These are phyloP conservation scores for Zaprionus lachaisei DNA, from an alignment of 1,140 invertebrate species.

Conservation along the genomic window DNA sequence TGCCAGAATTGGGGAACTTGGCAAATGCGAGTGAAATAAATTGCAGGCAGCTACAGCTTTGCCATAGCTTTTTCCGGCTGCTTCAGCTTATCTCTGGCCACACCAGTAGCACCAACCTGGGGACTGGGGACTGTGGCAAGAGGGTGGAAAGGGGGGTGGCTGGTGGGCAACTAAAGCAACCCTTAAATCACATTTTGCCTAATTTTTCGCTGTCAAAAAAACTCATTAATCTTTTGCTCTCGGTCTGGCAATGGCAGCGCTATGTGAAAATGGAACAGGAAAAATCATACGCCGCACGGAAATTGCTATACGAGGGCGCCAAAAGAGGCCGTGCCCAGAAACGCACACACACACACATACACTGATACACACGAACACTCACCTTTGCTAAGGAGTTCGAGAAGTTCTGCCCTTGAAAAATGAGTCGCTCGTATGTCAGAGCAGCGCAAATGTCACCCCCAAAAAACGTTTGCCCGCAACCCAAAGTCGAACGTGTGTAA, in stretches of 20 bases:
- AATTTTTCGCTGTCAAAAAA: conserved; percentile 83
- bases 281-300: conserved; percentile 76
- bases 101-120: conserved; percentile 51
- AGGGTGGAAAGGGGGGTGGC: conserved; percentile 4
- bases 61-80: conserved; percentile 46
- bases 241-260: conserved; percentile 69
- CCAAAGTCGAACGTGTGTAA: conserved; percentile 77
- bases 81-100: conserved; percentile 72
- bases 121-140: conserved; percentile 31
- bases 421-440: conserved; percentile 74
- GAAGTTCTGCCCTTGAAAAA: conserved; percentile 77
- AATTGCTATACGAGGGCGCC: conserved; percentile 72
- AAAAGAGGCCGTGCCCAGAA: conserved; percentile 31
- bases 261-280: conserved; percentile 76
- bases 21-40: conserved; percentile 73
- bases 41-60: conserved; percentile 48
- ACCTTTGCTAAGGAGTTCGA: conserved; percentile 55
- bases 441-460: conserved; percentile 49
- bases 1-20: conserved; percentile 50
- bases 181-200: conserved; percentile 83
- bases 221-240: conserved; percentile 77
- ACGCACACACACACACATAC: conserved; percentile 49
- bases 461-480: conserved; percentile 37
- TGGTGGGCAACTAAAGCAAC: conserved; percentile 66
- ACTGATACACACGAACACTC: conserved; percentile 21